phyloP scores from a whole-genome alignment of 2,888 invertebrate genomes.

The Elysia crispata region DNA sequence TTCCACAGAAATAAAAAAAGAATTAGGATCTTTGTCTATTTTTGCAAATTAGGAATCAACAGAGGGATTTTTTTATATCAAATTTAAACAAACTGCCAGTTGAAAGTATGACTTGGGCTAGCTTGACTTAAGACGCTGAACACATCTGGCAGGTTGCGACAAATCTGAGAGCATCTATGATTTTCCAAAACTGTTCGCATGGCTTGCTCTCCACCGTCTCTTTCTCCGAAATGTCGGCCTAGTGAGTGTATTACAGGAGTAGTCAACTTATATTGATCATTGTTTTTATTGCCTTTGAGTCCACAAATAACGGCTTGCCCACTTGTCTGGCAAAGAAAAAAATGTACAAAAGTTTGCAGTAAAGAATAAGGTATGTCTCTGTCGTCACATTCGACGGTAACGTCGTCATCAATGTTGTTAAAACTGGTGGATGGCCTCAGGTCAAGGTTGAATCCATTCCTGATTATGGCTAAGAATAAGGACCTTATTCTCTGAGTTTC shows the following conservation, averaged over 20 bases:
- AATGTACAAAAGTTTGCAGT: conserved; percentile 32
- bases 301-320: conserved; percentile 20
- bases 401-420: no score
- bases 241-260: conserved; percentile 39
- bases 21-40: no score
- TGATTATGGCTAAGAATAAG: no score
- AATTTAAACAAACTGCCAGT: no score
- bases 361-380: neutral
- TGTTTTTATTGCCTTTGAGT: conserved; percentile 3
- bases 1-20: no score
- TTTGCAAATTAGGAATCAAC: no score
- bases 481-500: no score
- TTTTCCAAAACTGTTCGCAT: conserved; percentile 25
- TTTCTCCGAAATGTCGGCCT: neutral
- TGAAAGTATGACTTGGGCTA: no score
- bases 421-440: no score
- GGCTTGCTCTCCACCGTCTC: conserved; percentile 24
- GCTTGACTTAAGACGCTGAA: neutral
- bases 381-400: no score
- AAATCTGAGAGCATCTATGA: conserved; percentile 21
- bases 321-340: neutral
- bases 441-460: no score
- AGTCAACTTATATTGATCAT: conserved; percentile 3
- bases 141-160: conserved; percentile 21
- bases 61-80: no score